Conservation (phyloP, 2,888 invertebrate genomes). For the Tetranychus truncatus region DNA sequence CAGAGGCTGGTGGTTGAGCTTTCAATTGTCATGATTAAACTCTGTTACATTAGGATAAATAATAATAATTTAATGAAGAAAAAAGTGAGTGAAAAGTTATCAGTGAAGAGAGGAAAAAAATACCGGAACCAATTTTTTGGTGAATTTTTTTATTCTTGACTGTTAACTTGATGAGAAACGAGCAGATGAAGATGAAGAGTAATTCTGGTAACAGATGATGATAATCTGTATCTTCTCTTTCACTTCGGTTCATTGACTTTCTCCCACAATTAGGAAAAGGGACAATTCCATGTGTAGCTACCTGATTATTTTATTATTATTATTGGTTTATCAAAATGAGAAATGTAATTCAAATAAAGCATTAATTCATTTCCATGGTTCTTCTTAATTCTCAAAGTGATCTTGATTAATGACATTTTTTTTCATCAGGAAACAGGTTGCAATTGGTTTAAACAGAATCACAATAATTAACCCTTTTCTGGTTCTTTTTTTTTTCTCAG, state of each 20-base stretch:
- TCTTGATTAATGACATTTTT: too few species aligned
- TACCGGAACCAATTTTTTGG: background rate
- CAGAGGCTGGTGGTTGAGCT: background rate
- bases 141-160: background rate
- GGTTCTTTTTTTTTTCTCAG: too few species aligned
- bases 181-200: background rate
- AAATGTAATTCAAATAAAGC: too few species aligned
- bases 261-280: background rate
- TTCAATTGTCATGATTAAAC: background rate
- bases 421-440: too few species aligned
- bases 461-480: too few species aligned
- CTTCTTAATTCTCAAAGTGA: too few species aligned
- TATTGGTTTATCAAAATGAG: background rate
- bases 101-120: background rate
- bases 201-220: background rate
- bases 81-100: background rate
- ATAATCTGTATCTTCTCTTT: background rate
- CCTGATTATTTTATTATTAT: background rate
- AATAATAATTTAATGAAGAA: background rate
- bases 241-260: background rate
- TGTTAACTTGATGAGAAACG: background rate
- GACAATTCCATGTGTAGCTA: background rate
- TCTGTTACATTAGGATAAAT: background rate
- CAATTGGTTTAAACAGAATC: too few species aligned
- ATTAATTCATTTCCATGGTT: too few species aligned